Evolutionary conservation across 2,113 vertebrate species (phyloP).

Genomic region (Danionella cerebrum): DNA sequence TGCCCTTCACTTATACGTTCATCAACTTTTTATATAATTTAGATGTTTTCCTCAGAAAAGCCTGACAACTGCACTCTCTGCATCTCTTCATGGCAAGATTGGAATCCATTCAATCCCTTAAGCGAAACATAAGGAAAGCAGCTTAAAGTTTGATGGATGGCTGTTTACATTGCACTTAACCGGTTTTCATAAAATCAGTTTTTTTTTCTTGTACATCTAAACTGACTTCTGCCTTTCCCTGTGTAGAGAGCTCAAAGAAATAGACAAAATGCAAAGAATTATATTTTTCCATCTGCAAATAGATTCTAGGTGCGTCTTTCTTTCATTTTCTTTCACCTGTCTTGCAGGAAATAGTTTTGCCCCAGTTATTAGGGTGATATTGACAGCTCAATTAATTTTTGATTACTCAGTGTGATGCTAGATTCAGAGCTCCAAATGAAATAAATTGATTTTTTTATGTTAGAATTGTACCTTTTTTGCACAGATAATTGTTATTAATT

Average conservation of each 20-base stretch:
- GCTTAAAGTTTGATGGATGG: neutral
- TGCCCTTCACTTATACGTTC: slow-evolving; percentile 8
- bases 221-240: too few relatives aligned
- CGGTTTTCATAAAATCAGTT: too few relatives aligned
- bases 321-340: too few relatives aligned
- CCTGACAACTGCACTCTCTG: neutral
- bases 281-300: too few relatives aligned
- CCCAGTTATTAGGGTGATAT: slow-evolving; percentile 49
- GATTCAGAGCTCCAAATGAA: slow-evolving; percentile 6
- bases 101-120: neutral
- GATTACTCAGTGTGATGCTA: slow-evolving; percentile 25
- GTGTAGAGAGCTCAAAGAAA: too few relatives aligned
- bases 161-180: neutral
- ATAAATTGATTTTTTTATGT: slow-evolving; percentile 21
- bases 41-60: neutral
- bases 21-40: neutral
- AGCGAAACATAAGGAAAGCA: neutral
- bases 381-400: slow-evolving; percentile 43
- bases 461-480: neutral
- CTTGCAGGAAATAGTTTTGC: too few relatives aligned
- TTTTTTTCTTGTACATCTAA: too few relatives aligned
- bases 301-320: too few relatives aligned
- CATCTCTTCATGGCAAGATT: neutral
- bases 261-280: too few relatives aligned
- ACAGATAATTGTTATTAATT: neutral